Conservation (phyloP, 1,140 invertebrate species). For the Harpegnathos saltator region DNA sequence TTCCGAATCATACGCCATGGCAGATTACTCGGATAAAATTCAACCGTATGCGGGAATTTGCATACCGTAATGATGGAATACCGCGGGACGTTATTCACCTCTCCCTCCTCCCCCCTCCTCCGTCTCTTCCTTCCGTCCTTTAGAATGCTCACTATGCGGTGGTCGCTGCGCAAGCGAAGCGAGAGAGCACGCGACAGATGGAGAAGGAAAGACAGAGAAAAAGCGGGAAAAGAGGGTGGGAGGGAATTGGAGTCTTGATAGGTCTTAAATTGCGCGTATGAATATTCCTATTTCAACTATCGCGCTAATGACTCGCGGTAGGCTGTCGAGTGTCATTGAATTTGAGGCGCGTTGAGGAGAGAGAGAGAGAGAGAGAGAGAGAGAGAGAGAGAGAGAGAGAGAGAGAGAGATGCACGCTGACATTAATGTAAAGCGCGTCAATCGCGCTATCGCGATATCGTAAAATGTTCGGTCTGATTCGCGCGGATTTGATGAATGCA, state of each 20-base stretch:
- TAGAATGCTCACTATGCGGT: conserved; percentile 57
- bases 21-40: conserved; percentile 83
- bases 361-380: too few relatives aligned
- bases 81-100: conserved; percentile 58
- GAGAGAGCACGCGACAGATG: not conserved
- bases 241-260: conserved; percentile 14
- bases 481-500: conserved; percentile 35
- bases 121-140: conserved; percentile 44
- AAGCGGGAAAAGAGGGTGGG: not conserved
- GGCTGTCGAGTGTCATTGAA: conserved; percentile 1
- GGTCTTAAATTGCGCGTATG: conserved; percentile 36
- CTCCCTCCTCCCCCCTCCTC: conserved; percentile 34
- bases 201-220: not conserved
- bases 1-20: conserved; percentile 79
- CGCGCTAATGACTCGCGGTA: conserved; percentile 13
- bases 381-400: too few relatives aligned
- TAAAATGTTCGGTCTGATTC: conserved; percentile 43
- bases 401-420: too few relatives aligned
- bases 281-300: conserved; percentile 24
- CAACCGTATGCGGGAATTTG: conserved; percentile 77
- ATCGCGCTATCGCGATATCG: conserved; percentile 29
- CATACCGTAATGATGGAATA: conserved; percentile 76
- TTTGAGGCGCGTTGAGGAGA: not conserved
- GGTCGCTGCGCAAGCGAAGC: conserved; percentile 26
- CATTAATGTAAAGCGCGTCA: conserved; percentile 31